Base-by-base conservation (phyloP, 2,113 vertebrate genomes). In the Pelusios castaneus region DNA sequence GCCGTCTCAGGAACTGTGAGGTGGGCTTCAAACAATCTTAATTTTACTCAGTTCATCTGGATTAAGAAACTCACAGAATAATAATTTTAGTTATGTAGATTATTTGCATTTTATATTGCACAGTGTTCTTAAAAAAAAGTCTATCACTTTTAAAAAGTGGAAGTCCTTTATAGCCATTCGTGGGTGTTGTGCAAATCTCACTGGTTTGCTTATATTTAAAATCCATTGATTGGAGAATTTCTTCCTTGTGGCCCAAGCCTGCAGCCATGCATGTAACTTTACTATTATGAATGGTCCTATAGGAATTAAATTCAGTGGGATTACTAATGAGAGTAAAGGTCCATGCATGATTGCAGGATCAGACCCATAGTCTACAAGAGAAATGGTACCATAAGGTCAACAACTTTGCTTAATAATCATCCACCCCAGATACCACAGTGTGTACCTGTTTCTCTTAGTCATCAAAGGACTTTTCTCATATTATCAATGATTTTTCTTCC, bases 1-100 rank as follows among this genome's bases (percentile, higher is more conserved):
- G 90, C 49, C 95, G 97, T 91, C 98, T 99, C 80, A 97, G 98
- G 94, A 98, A 80, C 94, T 99, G 98, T 97, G 98, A 99, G 98
- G 98, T 98, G 47, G 92, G 97, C 91, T 95, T 51, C 86, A 85
- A 56, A 88, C 47, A 95, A 84, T 89, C 91, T 49, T 95, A 56
- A 90, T 22, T 6, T 84, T 77, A 88, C 86, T 94, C 11, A 87
- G 52, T 63, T 91, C 34, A 43, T 58, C 60, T 29, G 10, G 34
- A 83, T 83, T 87, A 87, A 86, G 6, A 67, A 55, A 47, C 0
- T 43, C 54, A 17, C 38, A 84, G 60, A 89, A 47, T 5, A 82
- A 4, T 58, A 34, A 56, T 6, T 87, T 27, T 47, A 60, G 25
- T 25, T 91, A 43, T 49, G 13, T 12, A 90, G 80, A 5, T 5